Evolutionary conservation across 2,888 invertebrate genomes (phyloP).

Genomic region (Netelia inedita): DNA sequence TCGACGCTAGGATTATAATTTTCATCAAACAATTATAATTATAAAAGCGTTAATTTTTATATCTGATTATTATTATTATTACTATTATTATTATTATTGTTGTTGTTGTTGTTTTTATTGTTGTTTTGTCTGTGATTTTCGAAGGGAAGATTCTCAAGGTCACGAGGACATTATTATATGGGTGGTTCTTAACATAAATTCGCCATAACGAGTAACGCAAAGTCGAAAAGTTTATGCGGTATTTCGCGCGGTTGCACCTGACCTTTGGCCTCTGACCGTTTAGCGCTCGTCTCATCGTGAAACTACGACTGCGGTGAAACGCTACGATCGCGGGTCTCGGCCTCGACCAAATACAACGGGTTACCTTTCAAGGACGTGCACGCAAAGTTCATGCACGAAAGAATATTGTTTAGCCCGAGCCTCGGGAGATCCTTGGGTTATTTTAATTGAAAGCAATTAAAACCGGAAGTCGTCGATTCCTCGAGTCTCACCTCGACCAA

Average conservation of each 20-base stretch:
- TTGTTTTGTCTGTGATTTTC: not conserved
- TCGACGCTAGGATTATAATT: no score
- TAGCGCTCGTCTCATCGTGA: not conserved
- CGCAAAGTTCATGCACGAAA: slow-evolving; percentile 68
- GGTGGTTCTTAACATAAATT: slow-evolving; percentile 1
- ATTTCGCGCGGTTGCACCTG: slow-evolving; percentile 53
- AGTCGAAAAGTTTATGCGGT: slow-evolving; percentile 38
- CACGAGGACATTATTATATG: slow-evolving; percentile 10
- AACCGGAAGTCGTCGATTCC: not conserved
- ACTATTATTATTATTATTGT: no score
- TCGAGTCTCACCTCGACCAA: not conserved
- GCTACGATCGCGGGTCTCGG: slow-evolving; percentile 14
- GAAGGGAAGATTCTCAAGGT: not conserved
- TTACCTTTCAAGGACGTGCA: slow-evolving; percentile 68
- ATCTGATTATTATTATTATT: no score
- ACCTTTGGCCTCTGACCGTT: slow-evolving; percentile 57
- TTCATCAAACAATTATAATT: no score
- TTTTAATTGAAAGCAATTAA: slow-evolving; percentile 1
- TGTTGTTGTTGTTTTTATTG: no score
- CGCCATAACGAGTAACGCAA: slow-evolving; percentile 19
- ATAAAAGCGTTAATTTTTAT: no score
- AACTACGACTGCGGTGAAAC: slow-evolving; percentile 34
- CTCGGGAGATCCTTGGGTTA: slow-evolving; percentile 28
- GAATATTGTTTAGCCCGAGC: slow-evolving; percentile 22
- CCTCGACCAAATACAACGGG: slow-evolving; percentile 38